phyloP scores from a whole-genome alignment of 2,113 vertebrate genomes.

The Mustelus asterias region DNA sequence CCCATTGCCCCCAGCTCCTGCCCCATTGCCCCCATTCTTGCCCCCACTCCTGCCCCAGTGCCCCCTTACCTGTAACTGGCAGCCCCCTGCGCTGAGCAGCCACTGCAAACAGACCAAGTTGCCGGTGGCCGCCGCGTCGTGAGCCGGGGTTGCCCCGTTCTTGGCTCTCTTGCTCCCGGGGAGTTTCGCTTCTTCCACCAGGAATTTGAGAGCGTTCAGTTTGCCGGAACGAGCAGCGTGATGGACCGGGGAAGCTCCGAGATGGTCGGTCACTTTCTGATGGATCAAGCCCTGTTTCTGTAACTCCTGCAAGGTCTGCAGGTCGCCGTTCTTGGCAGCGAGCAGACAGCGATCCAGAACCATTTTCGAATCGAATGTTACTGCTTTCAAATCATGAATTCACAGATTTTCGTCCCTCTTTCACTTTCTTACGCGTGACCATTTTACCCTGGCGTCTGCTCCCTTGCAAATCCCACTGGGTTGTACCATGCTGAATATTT shows the following conservation, averaged over 20 bases:
- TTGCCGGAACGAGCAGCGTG: constrained; percentile 80
- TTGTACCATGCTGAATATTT: constrained; percentile 27
- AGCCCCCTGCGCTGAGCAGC: constrained; percentile 79
- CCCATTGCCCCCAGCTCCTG: background rate
- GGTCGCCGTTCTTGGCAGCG: constrained; percentile 76
- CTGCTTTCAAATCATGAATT: too few relatives aligned
- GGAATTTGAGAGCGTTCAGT: constrained; percentile 71
- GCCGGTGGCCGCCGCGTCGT: constrained; percentile 90
- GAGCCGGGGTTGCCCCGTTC: constrained; percentile 84
- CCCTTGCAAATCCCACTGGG: background rate
- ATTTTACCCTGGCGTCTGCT: background rate
- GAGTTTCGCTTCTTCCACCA: constrained; percentile 76
- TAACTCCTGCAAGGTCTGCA: constrained; percentile 64
- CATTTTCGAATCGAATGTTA: constrained; percentile 48
- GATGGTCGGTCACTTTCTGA: constrained; percentile 60
- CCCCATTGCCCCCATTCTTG: background rate
- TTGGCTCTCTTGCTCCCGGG: constrained; percentile 63
- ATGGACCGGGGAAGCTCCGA: constrained; percentile 79
- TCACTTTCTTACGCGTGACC: constrained; percentile 23
- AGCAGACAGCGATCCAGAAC: constrained; percentile 66
- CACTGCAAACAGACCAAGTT: constrained; percentile 85
- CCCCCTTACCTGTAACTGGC: constrained; percentile 67
- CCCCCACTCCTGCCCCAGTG: background rate
- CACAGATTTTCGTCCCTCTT: background rate
- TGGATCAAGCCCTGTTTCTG: constrained; percentile 56